Conservation (phyloP, 2,888 invertebrate species). For the Scaptomyza polygonia region DNA sequence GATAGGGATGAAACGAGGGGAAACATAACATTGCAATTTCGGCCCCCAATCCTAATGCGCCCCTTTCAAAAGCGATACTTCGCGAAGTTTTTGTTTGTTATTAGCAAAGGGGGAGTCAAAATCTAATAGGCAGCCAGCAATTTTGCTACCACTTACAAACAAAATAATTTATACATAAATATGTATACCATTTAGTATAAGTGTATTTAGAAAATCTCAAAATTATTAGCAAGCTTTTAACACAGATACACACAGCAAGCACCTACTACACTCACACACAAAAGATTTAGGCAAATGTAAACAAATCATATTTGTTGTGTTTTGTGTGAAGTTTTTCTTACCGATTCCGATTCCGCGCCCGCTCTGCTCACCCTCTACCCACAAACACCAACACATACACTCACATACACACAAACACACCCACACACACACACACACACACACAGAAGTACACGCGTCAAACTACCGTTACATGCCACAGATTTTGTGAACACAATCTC, state of each 20-base stretch:
- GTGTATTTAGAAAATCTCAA: conserved; percentile 19
- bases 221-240: conserved; percentile 28
- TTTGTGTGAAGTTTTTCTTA: conserved; percentile 56
- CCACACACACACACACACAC: conserved; percentile 19
- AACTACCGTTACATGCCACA: conserved; percentile 50
- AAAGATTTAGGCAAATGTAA: conserved; percentile 56
- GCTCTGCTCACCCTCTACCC: conserved; percentile 14
- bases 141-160: conserved; percentile 26
- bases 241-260: conserved; percentile 8
- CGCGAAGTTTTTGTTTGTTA: background rate
- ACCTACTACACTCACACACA: background rate
- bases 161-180: background rate
- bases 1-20: background rate
- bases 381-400: conserved; percentile 27
- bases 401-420: conserved; percentile 8
- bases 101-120: background rate
- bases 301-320: conserved; percentile 61
- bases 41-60: background rate
- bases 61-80: background rate
- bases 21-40: background rate
- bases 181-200: background rate
- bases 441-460: conserved; percentile 12
- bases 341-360: conserved; percentile 67
- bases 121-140: conserved; percentile 25
- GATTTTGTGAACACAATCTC: conserved; percentile 47